phyloP scores from a whole-genome alignment of 2,113 vertebrate species.

The Spheniscus mendiculus region DNA sequence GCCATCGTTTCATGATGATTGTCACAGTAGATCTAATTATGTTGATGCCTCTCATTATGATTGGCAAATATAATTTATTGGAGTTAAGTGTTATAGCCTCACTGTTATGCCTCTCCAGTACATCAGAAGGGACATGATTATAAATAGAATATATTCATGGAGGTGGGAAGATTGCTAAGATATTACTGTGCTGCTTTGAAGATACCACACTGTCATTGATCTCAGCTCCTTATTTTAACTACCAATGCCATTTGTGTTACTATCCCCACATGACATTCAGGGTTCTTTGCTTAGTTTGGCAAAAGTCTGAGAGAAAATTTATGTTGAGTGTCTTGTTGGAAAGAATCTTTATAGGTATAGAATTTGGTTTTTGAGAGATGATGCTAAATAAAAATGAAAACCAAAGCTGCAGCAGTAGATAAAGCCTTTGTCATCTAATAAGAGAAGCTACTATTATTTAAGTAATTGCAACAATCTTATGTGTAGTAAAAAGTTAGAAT shows the following conservation, averaged over 20 bases:
- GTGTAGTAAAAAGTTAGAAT: neutral
- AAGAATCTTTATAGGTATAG: neutral
- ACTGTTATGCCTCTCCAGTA: neutral
- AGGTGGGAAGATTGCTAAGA: slow-evolving; percentile 12
- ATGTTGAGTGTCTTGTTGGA: neutral
- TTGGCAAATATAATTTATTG: neutral
- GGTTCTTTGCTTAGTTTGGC: neutral
- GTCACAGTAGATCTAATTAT: neutral
- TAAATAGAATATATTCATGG: neutral
- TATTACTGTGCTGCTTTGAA: neutral
- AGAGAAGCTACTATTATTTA: neutral
- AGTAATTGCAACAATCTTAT: neutral
- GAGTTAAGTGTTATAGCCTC: neutral
- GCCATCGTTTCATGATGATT: neutral
- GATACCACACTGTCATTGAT: neutral
- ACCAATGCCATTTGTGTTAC: neutral
- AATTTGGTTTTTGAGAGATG: neutral
- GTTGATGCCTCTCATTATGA: neutral
- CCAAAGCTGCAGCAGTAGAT: neutral
- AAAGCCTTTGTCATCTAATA: neutral
- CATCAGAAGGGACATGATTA: neutral
- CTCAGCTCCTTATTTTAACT: slow-evolving; percentile 6
- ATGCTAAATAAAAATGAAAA: neutral
- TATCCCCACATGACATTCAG: neutral
- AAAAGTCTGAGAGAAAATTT: neutral